A percentile compares a stretch with the other conserved stretches of the same genome.
phyloP scores from a whole-genome alignment of 2,797 vertebrate species.

The Falco rusticolus region DNA sequence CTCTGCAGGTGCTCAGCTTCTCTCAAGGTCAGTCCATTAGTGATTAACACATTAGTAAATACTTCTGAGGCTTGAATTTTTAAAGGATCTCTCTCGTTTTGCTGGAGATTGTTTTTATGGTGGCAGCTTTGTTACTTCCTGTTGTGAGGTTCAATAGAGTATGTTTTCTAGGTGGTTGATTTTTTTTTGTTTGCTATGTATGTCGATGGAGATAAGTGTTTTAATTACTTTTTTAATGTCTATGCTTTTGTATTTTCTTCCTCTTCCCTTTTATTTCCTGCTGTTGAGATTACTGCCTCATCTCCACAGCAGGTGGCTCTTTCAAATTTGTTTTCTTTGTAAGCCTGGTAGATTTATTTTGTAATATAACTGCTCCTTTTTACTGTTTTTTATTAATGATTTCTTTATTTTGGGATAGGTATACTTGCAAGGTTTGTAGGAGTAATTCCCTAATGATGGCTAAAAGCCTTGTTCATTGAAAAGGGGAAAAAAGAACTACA shows the following conservation, averaged over 20 bases:
- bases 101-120: conserved; percentile 20
- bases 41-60: conserved; percentile 68
- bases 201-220: conserved; percentile 85
- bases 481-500: not conserved
- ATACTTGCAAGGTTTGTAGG: conserved; percentile 37
- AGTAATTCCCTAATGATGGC: conserved; percentile 38
- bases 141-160: conserved; percentile 74
- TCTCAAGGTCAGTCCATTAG: conserved; percentile 57
- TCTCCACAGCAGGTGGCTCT: conserved; percentile 81
- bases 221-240: conserved; percentile 88
- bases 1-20: conserved; percentile 53
- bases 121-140: conserved; percentile 69
- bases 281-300: conserved; percentile 82
- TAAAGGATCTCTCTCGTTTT: conserved; percentile 53
- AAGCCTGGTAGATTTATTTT: conserved; percentile 78
- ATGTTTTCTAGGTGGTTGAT: conserved; percentile 71
- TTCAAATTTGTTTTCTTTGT: conserved; percentile 80
- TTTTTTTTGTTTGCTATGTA: conserved; percentile 68
- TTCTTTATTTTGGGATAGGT: conserved; percentile 68
- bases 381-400: conserved; percentile 75
- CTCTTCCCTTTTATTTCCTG: conserved; percentile 78
- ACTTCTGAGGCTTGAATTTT: conserved; percentile 55
- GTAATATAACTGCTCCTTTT: conserved; percentile 77
- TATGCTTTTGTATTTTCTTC: conserved; percentile 79
- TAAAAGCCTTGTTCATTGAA: conserved; percentile 30